Evolutionary conservation across 2,797 vertebrate species (phyloP).

Genomic region (Poecilia picta): DNA sequence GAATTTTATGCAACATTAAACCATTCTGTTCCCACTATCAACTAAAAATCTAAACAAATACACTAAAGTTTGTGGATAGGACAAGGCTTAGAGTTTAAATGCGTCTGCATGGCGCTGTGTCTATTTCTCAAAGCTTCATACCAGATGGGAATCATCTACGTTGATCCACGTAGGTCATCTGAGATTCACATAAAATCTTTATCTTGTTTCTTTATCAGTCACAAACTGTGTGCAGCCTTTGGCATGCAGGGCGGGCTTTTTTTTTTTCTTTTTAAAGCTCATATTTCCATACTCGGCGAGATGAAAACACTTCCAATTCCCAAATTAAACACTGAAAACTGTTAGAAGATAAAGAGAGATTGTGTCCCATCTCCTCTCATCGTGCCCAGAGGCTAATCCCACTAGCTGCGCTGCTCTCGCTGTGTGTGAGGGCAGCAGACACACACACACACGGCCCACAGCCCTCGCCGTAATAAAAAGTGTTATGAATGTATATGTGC

Average conservation of each 20-base stretch:
- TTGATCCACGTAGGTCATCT: too few species aligned
- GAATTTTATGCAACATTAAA: neutral
- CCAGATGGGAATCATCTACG: neutral
- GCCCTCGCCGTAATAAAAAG: constrained; percentile 78
- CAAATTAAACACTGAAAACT: constrained; percentile 19
- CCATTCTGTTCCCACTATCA: neutral
- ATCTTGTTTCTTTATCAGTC: neutral
- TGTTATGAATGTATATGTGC: constrained; percentile 87
- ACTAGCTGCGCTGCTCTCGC: constrained; percentile 37
- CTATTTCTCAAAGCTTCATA: neutral
- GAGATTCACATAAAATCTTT: too few species aligned
- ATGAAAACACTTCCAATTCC: neutral
- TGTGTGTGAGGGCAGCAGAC: constrained; percentile 69
- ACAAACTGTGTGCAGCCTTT: neutral
- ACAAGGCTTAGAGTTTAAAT: neutral
- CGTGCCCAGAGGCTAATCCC: constrained; percentile 57
- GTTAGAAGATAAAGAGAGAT: constrained; percentile 38
- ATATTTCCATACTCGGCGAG: constrained; percentile 18
- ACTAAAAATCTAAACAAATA: neutral
- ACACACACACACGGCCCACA: constrained; percentile 41
- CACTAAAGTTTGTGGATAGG: neutral
- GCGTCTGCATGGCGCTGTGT: neutral
- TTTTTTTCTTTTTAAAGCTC: neutral
- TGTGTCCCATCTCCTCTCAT: constrained; percentile 51
- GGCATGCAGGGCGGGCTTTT: neutral